These are phyloP conservation scores for Channa argus DNA, from an alignment of 2,113 vertebrate genomes.

Conservation along the genomic window DNA sequence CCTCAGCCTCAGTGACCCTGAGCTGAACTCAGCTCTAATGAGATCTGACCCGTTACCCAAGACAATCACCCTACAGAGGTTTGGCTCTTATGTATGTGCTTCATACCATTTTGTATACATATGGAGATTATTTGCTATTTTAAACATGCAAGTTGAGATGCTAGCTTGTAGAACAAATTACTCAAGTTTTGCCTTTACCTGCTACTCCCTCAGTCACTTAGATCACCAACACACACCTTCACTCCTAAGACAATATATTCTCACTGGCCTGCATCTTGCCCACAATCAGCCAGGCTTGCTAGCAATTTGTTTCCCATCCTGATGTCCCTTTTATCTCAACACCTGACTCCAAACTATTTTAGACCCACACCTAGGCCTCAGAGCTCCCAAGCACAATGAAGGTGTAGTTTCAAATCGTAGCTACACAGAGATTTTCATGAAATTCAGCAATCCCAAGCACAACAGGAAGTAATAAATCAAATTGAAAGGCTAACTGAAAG, in stretches of 20 bases:
- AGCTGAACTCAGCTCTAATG: slow-evolving; percentile 34
- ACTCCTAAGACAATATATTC: slow-evolving; percentile 14
- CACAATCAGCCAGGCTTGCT: slow-evolving; percentile 13
- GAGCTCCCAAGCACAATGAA: slow-evolving; percentile 41
- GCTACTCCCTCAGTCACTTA: not conserved
- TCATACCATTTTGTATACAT: not conserved
- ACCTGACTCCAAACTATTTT: slow-evolving; percentile 52
- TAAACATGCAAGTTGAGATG: not conserved
- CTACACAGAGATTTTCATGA: slow-evolving; percentile 12
- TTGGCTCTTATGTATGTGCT: not conserved
- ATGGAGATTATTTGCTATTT: not conserved
- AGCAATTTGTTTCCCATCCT: slow-evolving; percentile 54
- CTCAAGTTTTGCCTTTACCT: not conserved
- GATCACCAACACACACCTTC: slow-evolving; percentile 13
- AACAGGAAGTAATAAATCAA: slow-evolving; percentile 75
- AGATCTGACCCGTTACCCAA: slow-evolving; percentile 16
- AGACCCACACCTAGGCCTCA: slow-evolving; percentile 35
- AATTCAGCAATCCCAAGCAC: slow-evolving; percentile 38
- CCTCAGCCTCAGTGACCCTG: slow-evolving; percentile 40
- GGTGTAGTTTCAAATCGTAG: slow-evolving; percentile 24
- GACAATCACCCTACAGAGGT: slow-evolving; percentile 15
- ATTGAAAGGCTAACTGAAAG: slow-evolving; percentile 50
- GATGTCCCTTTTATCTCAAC: slow-evolving; percentile 35
- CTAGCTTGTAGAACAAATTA: slow-evolving; percentile 17
- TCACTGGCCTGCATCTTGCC: slow-evolving; percentile 47